Percentiles rank a stretch among this genome's conserved stretches.
Conservation (phyloP, 2,113 vertebrate genomes). For the Cyphomyrus plagiostoma region DNA sequence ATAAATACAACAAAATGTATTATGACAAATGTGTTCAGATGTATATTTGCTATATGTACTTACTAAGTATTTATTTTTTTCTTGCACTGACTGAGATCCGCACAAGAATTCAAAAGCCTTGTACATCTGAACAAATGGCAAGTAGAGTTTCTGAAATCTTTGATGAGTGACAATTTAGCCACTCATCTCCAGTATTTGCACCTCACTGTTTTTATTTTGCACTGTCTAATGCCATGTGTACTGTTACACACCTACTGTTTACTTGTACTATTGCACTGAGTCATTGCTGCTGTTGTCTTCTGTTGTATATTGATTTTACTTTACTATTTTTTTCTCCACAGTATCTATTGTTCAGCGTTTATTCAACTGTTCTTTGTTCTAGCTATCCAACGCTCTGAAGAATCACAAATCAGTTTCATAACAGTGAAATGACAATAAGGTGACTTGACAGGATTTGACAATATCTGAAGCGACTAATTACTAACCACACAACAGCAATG, state of each 20-base stretch:
- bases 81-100: neutral
- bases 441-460: neutral
- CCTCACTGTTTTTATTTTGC: neutral
- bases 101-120: neutral
- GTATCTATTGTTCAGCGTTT: neutral
- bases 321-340: neutral
- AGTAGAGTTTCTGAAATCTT: neutral
- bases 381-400: neutral
- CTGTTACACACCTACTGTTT: neutral
- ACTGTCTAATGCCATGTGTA: neutral
- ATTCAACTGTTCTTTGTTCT: neutral
- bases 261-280: neutral
- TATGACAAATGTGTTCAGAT: too few relatives aligned
- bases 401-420: neutral
- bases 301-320: neutral
- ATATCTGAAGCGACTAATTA: neutral
- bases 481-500: neutral
- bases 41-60: neutral
- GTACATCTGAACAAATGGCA: neutral
- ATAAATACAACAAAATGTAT: too few relatives aligned
- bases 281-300: neutral
- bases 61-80: neutral
- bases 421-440: neutral
- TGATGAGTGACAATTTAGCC: neutral
- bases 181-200: neutral